Evolutionary conservation across 2,797 vertebrate species (phyloP).

Genomic region (Rhinatrema bivittatum): DNA sequence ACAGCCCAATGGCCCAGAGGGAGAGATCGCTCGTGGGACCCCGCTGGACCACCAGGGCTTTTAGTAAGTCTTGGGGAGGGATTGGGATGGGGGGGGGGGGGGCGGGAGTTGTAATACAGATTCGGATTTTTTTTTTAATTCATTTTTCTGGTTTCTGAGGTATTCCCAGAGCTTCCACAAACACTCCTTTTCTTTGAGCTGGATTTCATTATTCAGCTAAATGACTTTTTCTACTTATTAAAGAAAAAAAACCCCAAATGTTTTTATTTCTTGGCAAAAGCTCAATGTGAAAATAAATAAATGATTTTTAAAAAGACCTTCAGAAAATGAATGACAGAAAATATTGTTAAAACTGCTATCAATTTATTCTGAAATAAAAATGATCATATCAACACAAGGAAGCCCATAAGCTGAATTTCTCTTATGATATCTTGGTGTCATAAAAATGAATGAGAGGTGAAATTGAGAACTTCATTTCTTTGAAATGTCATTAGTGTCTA

Average conservation of each 20-base stretch:
- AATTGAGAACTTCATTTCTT: conserved; percentile 43
- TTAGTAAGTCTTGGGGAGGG: too few relatives aligned
- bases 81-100: too few relatives aligned
- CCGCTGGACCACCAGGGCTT: too few relatives aligned
- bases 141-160: too few relatives aligned
- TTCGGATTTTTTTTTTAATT: too few relatives aligned
- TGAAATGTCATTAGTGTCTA: conserved; percentile 35
- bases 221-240: too few relatives aligned
- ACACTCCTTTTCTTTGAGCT: too few relatives aligned
- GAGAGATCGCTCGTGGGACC: too few relatives aligned
- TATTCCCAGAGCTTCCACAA: too few relatives aligned
- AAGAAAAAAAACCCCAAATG: conserved; percentile 30
- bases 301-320: conserved; percentile 36
- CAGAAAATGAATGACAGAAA: conserved; percentile 41
- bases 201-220: too few relatives aligned
- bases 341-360: conserved; percentile 47
- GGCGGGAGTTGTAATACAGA: too few relatives aligned
- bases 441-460: conserved; percentile 49
- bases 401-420: conserved; percentile 49
- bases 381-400: conserved; percentile 46
- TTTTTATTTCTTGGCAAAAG: conserved; percentile 47
- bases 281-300: conserved; percentile 42
- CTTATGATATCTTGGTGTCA: conserved; percentile 19
- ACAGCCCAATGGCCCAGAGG: too few relatives aligned
- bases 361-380: conserved; percentile 40